Evolutionary conservation across 2,888 invertebrate genomes (phyloP).

Genomic region (Apamea epomidion): DNA sequence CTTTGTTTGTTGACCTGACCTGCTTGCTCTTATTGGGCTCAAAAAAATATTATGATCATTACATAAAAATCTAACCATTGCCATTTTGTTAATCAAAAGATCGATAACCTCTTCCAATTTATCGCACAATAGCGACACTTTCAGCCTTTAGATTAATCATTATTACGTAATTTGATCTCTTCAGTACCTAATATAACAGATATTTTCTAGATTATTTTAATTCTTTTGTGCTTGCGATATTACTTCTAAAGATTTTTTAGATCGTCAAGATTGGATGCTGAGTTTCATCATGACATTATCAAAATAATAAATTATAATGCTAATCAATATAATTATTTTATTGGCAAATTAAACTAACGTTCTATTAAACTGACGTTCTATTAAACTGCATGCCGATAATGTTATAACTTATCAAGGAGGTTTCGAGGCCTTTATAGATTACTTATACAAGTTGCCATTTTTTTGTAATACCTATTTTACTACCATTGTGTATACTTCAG

Average conservation of each 20-base stretch:
- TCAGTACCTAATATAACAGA: background rate
- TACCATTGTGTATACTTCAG: background rate
- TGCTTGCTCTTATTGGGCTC: background rate
- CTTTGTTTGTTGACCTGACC: constrained; percentile 20
- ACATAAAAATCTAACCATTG: constrained; percentile 23
- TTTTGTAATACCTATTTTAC: background rate
- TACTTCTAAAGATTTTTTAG: background rate
- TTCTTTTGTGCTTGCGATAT: background rate
- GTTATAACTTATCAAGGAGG: background rate
- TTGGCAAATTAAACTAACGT: background rate
- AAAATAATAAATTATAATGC: background rate
- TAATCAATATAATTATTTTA: background rate
- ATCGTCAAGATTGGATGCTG: background rate
- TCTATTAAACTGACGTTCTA: background rate
- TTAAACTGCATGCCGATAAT: background rate
- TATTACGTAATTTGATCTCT: constrained; percentile 6
- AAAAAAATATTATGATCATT: constrained; percentile 5
- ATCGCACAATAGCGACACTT: constrained; percentile 26
- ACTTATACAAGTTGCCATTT: background rate
- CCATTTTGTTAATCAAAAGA: background rate
- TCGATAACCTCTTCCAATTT: constrained; percentile 22
- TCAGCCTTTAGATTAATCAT: constrained; percentile 10
- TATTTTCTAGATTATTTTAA: constrained; percentile 7
- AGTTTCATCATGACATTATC: constrained; percentile 9
- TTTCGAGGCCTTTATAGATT: background rate